Evolutionary conservation across 35 echinoderm and acorn worm species (phyloP).

Genomic region (Diadema setosum): DNA sequence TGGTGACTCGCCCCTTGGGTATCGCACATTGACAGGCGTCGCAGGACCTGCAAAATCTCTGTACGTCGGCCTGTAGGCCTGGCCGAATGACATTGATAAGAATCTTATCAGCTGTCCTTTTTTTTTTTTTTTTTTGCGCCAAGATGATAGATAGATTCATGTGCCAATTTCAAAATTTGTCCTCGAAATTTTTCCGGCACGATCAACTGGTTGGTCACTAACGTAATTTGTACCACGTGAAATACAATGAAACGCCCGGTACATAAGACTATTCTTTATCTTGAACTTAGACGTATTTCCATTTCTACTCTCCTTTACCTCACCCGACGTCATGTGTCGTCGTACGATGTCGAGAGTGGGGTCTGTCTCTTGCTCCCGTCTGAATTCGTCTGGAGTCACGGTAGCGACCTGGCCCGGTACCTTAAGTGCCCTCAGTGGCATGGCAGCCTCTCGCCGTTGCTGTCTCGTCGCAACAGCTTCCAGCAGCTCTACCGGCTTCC

Average conservation of each 20-base stretch:
- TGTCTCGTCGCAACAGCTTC: background rate
- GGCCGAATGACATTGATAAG: constrained; percentile 38
- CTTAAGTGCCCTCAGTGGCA: background rate
- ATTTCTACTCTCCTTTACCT: background rate
- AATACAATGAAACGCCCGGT: background rate
- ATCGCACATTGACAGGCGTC: constrained; percentile 46
- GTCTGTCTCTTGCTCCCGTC: background rate
- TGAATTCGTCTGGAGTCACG: background rate
- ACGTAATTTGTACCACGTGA: background rate
- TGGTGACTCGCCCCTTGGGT: constrained; percentile 12
- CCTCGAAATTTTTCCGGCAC: too few species aligned
- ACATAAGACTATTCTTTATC: background rate
- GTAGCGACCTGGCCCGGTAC: background rate
- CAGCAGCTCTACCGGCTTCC: background rate
- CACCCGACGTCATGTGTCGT: background rate
- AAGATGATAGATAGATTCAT: constrained; percentile 40
- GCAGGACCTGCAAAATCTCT: constrained; percentile 38
- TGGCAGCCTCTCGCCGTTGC: background rate
- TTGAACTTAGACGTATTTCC: background rate
- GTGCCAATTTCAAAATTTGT: constrained; percentile 49
- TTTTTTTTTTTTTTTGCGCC: constrained; percentile 31
- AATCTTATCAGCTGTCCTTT: constrained; percentile 36
- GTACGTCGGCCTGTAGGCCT: constrained; percentile 29
- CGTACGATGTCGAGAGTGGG: background rate
- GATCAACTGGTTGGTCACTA: background rate